Conservation (phyloP, 2,113 vertebrate genomes). For the Pimephales promelas region DNA sequence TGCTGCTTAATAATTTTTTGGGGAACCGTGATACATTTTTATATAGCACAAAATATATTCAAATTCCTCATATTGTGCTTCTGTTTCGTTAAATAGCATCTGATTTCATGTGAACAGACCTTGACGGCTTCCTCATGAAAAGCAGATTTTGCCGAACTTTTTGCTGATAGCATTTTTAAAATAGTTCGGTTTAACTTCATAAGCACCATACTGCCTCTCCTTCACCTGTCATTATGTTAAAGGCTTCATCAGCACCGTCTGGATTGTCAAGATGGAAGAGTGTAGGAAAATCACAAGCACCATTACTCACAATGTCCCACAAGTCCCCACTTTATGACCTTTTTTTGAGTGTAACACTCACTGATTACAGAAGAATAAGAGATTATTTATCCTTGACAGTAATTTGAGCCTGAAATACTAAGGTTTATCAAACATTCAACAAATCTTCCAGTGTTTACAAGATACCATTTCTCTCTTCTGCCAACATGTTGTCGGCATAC, state of each 20-base stretch:
- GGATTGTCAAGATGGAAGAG: neutral
- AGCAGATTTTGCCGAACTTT: neutral
- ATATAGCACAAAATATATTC: too few species aligned
- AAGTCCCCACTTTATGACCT: conserved; percentile 12
- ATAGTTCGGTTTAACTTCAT: neutral
- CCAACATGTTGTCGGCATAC: conserved; percentile 9
- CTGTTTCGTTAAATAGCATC: neutral
- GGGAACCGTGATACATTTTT: neutral
- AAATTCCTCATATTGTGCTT: neutral
- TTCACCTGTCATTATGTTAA: conserved; percentile 15
- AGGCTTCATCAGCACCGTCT: neutral
- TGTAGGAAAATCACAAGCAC: conserved; percentile 15
- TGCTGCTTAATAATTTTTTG: neutral
- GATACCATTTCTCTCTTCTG: conserved; percentile 13
- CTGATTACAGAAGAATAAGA: neutral
- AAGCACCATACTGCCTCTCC: neutral
- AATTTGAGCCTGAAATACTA: conserved; percentile 31
- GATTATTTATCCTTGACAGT: conserved; percentile 1
- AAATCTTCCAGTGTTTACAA: conserved; percentile 14
- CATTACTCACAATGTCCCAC: conserved; percentile 14
- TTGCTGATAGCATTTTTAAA: neutral
- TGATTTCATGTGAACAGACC: conserved; percentile 5
- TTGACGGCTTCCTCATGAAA: neutral
- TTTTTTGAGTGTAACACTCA: conserved; percentile 5
- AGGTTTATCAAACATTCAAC: neutral